Evolutionary conservation across 2,113 vertebrate species (phyloP).

Genomic region (Hepsetus odoe): DNA sequence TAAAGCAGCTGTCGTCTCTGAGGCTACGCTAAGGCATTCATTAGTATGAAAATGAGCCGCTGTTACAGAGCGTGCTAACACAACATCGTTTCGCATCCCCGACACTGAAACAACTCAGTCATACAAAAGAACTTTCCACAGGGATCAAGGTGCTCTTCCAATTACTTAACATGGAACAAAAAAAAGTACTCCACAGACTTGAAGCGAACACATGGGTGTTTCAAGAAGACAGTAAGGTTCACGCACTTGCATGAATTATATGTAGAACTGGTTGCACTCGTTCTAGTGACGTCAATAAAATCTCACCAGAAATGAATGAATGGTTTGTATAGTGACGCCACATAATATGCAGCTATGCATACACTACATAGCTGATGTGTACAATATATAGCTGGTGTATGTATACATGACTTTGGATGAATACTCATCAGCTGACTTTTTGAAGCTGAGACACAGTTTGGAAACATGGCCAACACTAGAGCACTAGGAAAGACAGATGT

Average conservation of each 20-base stretch:
- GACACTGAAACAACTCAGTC: slow-evolving; percentile 49
- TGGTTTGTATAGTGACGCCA: no score
- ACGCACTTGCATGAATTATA: slow-evolving; percentile 21
- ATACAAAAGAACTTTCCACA: slow-evolving; percentile 49
- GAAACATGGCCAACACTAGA: no score
- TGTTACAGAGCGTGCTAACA: slow-evolving; percentile 39
- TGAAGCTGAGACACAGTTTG: no score
- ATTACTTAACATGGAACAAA: slow-evolving; percentile 45
- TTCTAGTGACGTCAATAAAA: no score
- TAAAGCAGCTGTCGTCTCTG: slow-evolving; percentile 36
- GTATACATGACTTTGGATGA: no score
- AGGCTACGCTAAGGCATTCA: slow-evolving; percentile 43
- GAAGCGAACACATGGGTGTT: slow-evolving; percentile 31
- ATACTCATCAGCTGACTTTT: no score
- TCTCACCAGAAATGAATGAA: no score
- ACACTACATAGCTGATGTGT: no score
- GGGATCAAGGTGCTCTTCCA: slow-evolving; percentile 37
- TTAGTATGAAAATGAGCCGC: slow-evolving; percentile 57
- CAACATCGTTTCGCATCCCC: slow-evolving; percentile 19
- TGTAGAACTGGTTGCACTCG: no score
- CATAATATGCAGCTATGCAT: no score
- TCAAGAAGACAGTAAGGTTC: slow-evolving; percentile 34
- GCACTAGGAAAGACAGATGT: no score
- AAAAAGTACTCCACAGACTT: slow-evolving; percentile 32
- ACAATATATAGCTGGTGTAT: no score